A percentile compares a stretch with the other conserved stretches of the same genome.
Evolutionary conservation across 2,113 vertebrate species (phyloP).

Genomic region (Pandion haliaetus): DNA sequence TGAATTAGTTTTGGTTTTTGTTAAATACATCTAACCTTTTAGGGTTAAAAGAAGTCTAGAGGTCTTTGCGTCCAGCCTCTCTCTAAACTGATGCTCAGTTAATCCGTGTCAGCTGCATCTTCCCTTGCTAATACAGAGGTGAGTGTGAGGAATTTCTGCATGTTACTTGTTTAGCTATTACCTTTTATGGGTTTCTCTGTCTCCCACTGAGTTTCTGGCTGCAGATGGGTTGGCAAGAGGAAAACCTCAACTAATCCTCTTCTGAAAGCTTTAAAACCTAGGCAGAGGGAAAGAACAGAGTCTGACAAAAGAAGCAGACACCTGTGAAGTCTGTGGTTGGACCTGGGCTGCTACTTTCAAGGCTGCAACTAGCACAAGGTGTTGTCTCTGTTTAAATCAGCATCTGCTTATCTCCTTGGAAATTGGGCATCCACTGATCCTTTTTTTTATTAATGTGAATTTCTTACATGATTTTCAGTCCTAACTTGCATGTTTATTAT

Average conservation of each 20-base stretch:
- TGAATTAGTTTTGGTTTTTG: background rate
- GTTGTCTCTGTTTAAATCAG: background rate
- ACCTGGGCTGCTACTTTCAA: background rate
- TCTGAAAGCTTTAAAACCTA: slow-evolving; percentile 4
- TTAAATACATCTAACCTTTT: slow-evolving; percentile 5
- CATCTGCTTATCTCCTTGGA: background rate
- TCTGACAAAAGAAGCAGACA: background rate
- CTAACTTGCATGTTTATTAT: background rate
- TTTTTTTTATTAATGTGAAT: background rate
- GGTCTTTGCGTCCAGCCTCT: background rate
- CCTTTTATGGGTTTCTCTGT: slow-evolving; percentile 41
- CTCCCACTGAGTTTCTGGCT: slow-evolving; percentile 5
- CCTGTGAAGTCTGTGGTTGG: background rate
- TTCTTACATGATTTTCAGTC: background rate
- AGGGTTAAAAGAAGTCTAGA: slow-evolving; percentile 4
- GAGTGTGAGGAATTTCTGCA: slow-evolving; percentile 45
- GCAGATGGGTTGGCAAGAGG: background rate
- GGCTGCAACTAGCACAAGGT: background rate
- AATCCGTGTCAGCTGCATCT: slow-evolving; percentile 57
- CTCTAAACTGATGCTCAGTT: slow-evolving; percentile 29
- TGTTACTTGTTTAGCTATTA: slow-evolving; percentile 37
- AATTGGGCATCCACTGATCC: background rate
- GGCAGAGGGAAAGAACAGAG: background rate
- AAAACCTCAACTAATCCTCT: background rate
- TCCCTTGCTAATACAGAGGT: slow-evolving; percentile 57